Base-by-base conservation (phyloP, 2,888 invertebrate genomes). In the Chironomus riparius region DNA sequence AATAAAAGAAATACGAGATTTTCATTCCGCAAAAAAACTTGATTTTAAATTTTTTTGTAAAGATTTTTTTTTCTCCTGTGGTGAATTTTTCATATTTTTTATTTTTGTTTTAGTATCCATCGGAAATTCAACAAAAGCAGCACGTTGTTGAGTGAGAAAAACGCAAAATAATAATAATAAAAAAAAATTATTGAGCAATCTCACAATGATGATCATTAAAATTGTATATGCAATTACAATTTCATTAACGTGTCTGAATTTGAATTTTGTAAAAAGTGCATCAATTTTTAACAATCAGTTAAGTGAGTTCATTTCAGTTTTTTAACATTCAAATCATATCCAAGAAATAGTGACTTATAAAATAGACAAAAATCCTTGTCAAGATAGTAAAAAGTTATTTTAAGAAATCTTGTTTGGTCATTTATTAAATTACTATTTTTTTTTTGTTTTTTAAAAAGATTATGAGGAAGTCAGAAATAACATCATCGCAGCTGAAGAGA, bases 401-500 rank as follows among this genome's bases (percentile, higher is more conserved):
- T 56, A 15, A 71, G 10, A 47, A 22, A 38, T 38, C 18, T 28
- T 13, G 24, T 38, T 68, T n/a, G 28, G 28, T 28, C 28, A 15
- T 22, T 0, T 62, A n/a, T n/a, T n/a, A n/a, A n/a, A n/a, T n/a
- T n/a, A n/a, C 5, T 12, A 22, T 62, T 65, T 65, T 65, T 65
- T 13, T 10, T 18, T 0, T 56, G 15, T 50, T 50, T 12, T 13
- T 18, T 56, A 15, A 18, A 15, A n/a, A 76, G 76, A 79, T 65
- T 83, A 82, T 76, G 80, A 82, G 24, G 80, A 81, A 70, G 81
- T 81, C 0, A 81, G 84, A 2, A 79, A 80, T 71, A 80, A 81
- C 2, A 80, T 83, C 13, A 80, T 83, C 15, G 78, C 77, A 15
- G 81, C 82, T 1, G 83, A 83, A 79, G 81, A 82, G 76, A 77